Evolutionary conservation across 2,888 invertebrate species (phyloP).

Genomic region (Erebia ligea): DNA sequence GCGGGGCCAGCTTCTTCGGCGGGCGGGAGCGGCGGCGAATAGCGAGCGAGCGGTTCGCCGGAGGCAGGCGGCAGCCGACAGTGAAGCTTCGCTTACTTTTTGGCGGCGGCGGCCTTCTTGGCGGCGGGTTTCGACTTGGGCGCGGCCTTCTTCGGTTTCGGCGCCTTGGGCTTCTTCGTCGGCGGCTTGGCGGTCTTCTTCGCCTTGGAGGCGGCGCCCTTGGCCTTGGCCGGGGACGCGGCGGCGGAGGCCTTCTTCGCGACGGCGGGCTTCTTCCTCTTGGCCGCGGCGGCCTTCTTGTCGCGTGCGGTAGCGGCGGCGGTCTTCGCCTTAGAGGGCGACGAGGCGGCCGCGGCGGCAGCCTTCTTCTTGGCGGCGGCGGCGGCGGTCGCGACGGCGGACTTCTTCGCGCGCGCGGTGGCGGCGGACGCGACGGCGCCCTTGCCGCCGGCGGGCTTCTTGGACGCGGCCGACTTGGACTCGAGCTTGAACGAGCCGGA

Average conservation of each 20-base stretch:
- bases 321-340: no score
- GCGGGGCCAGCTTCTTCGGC: no score
- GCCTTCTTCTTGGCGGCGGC: no score
- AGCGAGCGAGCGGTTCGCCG: not conserved
- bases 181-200: slow-evolving; percentile 60
- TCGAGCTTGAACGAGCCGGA: no score
- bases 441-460: no score
- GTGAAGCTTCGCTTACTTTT: slow-evolving; percentile 6
- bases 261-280: slow-evolving; percentile 47
- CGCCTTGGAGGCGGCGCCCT: slow-evolving; percentile 53
- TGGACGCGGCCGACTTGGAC: no score
- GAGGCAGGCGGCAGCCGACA: not conserved
- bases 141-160: slow-evolving; percentile 60
- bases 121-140: slow-evolving; percentile 45
- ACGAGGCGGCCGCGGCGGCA: no score
- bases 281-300: slow-evolving; percentile 32
- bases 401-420: no score
- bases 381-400: no score
- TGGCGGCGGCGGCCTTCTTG: slow-evolving; percentile 25
- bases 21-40: not conserved
- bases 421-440: no score
- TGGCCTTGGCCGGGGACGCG: slow-evolving; percentile 44
- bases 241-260: slow-evolving; percentile 43
- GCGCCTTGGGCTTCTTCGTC: slow-evolving; percentile 62
- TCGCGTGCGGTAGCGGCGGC: no score